Evolutionary conservation across 2,113 vertebrate genomes (phyloP), one percentile per base, ranked within the genome.

Genomic region (Embiotoca jacksoni): DNA sequence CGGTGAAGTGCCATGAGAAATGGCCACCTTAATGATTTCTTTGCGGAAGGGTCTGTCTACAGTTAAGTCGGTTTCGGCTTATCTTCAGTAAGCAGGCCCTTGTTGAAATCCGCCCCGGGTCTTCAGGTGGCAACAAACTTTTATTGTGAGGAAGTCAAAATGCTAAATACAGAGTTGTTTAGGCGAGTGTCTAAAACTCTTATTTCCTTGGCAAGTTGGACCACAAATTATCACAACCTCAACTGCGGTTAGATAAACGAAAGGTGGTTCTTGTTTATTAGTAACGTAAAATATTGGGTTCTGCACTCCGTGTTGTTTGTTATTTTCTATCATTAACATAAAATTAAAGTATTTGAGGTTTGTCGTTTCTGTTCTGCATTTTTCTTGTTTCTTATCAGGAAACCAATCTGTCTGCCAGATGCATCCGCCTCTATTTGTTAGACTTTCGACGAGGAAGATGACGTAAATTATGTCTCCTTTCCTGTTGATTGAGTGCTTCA

Each of bases 11-110:
- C 83, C 84, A 85, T 74, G 84, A 89, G 84, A 92, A 92, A 90
- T 84, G 83, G 57, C 68, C 77, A 56, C 72, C 83, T 87, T 91
- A 92, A 92, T 91, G 87, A 92, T 85, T 89, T 85, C 76, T 86
- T 85, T 82, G 84, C 82, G 82, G 83, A 82, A 64, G 53, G 72
- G 30, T 78, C 46, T 67, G 53, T 87, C 74, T 85, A 77, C 82
- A 46, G 68, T 49, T 10, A 82, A 77, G 64, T 60, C 58, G 53
- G 47, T 84, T 78, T 35, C 37, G 36, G 70, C 90, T 92, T 93
- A 93, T 93, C 91, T 92, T 68, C 35, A 63, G 66, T 72, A 61
- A 86, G 77, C 92, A 94, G 89, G 61, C 65, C 75, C 55, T 60
- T 72, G 35, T 75, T 72, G 76, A 63, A 87, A 84, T 68, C 80